phyloP scores from a whole-genome alignment of 2,113 vertebrate species.

The Helogale parvula region DNA sequence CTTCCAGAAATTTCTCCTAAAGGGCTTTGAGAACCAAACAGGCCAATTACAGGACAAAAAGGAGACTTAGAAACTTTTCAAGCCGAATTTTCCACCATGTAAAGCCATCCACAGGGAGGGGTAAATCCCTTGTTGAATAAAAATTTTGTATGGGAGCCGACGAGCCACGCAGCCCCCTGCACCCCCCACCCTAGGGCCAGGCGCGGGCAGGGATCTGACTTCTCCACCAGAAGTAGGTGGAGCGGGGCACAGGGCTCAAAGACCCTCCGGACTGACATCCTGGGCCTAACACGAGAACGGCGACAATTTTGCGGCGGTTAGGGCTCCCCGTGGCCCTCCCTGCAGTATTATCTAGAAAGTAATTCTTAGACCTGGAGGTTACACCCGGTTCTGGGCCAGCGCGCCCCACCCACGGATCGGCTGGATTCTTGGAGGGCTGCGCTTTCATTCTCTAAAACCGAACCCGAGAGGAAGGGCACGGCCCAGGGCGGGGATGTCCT shows the following conservation, averaged over 20 bases:
- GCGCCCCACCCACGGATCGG: not conserved
- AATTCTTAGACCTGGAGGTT: not conserved
- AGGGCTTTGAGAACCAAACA: not conserved
- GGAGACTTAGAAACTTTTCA: not conserved
- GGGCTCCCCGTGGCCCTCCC: not conserved
- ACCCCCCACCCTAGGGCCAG: accelerated
- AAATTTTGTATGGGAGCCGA: no score
- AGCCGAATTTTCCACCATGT: not conserved
- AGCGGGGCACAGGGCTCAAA: accelerated
- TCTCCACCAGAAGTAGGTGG: accelerated
- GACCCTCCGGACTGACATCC: not conserved
- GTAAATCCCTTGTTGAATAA: not conserved
- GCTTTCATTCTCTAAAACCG: not conserved
- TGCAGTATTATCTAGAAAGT: not conserved
- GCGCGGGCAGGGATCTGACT: not conserved
- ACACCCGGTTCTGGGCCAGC: not conserved
- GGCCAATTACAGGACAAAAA: not conserved
- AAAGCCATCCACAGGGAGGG: not conserved
- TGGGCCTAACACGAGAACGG: not conserved
- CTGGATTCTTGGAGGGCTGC: not conserved
- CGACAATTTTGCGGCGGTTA: not conserved
- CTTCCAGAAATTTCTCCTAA: slow-evolving; percentile 28
- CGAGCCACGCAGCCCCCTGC: not conserved
- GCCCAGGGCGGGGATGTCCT: not conserved
- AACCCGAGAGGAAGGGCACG: slow-evolving; percentile 21